Base-by-base conservation (phyloP, 1,140 invertebrate genomes). In the Onthophagus taurus region DNA sequence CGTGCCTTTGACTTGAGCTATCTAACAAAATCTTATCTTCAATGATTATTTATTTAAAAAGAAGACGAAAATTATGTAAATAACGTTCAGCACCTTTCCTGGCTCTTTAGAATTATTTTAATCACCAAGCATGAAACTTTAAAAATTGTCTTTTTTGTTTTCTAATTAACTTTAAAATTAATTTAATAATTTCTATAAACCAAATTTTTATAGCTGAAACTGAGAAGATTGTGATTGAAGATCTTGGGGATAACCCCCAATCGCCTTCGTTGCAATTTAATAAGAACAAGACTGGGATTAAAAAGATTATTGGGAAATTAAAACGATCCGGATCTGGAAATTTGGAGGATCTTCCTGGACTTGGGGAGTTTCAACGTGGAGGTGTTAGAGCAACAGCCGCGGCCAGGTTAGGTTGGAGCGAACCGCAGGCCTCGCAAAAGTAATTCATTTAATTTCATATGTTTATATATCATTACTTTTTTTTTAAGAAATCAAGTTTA, bases 371-470 rank as follows among this genome's bases (percentile, higher is more conserved):
- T 53, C 71, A 72, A 26, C 66, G 86, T 17, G 80, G 82, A 2
- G 81, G 83, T 5, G 66, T 85, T 6, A 64, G 89, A 30, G 79
- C 86, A 1, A 88, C 86, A 1, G 84, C 85, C 31, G 76, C 80
- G 35, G 79, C 82, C 1, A 68, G 87, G 36, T 72, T 90, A 8
- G 82, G 81, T 21, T 83, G 81, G 78, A 74, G 71, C 34, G 61
- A 67, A 44, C 57, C 59, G 24, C 55, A 54, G 26, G 41, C 58
- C 7, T 51, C 50, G 12, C 39, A 45, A 23, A 53, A 50, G 53
- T 55, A 51, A 51, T 34, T 42, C 12, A 6, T 37, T 18, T 45
- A 9, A 2, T 37, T 37, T 5, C 17, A n/a, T n/a, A n/a, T n/a
- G n/a, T n/a, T n/a, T 26, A 26, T 26, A 26, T 26, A 7, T 26